Evolutionary conservation across 2,888 invertebrate genomes (phyloP), one percentile per base, ranked within the genome.

Genomic region (Lasioglossum leucozonium): DNA sequence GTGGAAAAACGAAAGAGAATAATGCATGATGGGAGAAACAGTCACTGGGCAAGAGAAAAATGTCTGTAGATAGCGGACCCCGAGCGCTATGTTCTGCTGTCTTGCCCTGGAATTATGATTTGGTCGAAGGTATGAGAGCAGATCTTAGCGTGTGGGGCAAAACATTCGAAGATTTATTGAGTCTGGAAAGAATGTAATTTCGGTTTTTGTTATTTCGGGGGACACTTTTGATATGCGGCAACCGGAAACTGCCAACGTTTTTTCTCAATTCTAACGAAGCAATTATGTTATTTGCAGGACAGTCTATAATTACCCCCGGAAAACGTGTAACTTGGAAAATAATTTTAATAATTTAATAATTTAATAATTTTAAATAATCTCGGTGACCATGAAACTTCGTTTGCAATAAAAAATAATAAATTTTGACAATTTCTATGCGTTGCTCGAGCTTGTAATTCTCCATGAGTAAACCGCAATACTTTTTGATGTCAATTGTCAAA

Each of bases 1-100:
- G 72, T 34, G 72, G 76, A 72, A 82, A 58, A 72, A 72, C 76
- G 76, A 58, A 72, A 67, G 82, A 40, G 73, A 84, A 77, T 42
- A 84, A 84, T 83, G 72, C 47, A 77, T 51, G 69, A 77, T 51
- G 34, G 69, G 4, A 22, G 69, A 42, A 58, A 77, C 30, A 34
- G 73, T 47, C 55, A 16, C 34, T 16, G 26, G 26, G 18, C 47
- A 42, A 4, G 69, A 58, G 84, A 84, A 79, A 84, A 84, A 84
- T 84, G 71, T 42, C 74, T 42, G 37, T 30, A 34, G 78, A 78
- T 55, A 62, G 16, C 44, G 62, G 30, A 4, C 30, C 65, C 26
- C n/a, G 84, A 30, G 71, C 34, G 42, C 72, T 55, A 11, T 4
- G 11, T 73, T 58, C n/a, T 34, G 47, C n/a, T 51, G 26, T 40